Percentiles rank a stretch among this genome's conserved stretches.
Evolutionary conservation across 2,888 invertebrate genomes (phyloP).

Genomic region (Tridacna crocea): DNA sequence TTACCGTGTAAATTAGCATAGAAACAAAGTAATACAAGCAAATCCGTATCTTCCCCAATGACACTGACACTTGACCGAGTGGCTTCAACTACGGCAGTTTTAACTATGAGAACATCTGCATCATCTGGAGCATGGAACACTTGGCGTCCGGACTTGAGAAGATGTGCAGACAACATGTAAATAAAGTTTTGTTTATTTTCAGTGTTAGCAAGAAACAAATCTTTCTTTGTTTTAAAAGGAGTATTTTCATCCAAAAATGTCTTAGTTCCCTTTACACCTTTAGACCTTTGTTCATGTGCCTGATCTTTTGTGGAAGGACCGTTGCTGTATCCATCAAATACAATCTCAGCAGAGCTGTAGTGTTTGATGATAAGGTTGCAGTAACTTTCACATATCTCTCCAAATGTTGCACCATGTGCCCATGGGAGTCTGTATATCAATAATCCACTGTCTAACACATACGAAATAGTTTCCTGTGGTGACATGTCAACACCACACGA

Average conservation of each 20-base stretch:
- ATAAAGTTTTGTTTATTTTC: conserved; percentile 70
- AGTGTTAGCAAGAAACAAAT: conserved; percentile 62
- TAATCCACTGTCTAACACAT: conserved; percentile 65
- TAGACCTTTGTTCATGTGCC: conserved; percentile 61
- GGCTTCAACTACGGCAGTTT: conserved; percentile 54
- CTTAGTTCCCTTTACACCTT: conserved; percentile 40
- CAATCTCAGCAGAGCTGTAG: conserved; percentile 47
- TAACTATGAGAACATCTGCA: conserved; percentile 70
- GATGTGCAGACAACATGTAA: conserved; percentile 37
- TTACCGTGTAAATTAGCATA: conserved; percentile 50
- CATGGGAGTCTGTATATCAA: conserved; percentile 62
- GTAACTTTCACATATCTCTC: conserved; percentile 54
- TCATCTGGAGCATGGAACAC: conserved; percentile 62
- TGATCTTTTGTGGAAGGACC: conserved; percentile 65
- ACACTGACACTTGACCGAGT: conserved; percentile 33
- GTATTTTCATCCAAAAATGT: conserved; percentile 59
- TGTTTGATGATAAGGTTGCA: conserved; percentile 40
- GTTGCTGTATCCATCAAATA: conserved; percentile 69
- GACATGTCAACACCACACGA: conserved; percentile 21
- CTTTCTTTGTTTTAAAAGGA: conserved; percentile 59
- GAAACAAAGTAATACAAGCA: too few relatives aligned
- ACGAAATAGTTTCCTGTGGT: conserved; percentile 17
- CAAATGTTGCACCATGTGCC: conserved; percentile 52
- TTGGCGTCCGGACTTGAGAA: conserved; percentile 32
- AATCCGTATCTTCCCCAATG: conserved; percentile 75